A percentile compares a stretch with the other conserved stretches of the same genome.
These are phyloP conservation scores for Synanthedon tipuliformis DNA, from an alignment of 2,888 invertebrate genomes.

Conservation along the genomic window DNA sequence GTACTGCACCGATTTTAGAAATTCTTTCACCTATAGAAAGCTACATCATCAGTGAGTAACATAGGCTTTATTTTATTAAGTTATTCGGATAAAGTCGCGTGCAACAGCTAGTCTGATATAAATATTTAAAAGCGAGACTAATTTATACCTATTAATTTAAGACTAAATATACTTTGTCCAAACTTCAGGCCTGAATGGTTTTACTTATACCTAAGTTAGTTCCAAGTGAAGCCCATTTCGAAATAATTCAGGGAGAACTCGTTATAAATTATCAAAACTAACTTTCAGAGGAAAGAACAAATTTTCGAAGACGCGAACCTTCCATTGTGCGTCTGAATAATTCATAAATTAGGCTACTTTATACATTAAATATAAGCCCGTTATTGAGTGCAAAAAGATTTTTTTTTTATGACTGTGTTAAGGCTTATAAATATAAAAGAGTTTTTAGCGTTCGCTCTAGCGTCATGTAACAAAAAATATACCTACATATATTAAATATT, in stretches of 20 bases:
- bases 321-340: slow-evolving; percentile 37
- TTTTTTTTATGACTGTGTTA: slow-evolving; percentile 7
- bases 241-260: slow-evolving; percentile 9
- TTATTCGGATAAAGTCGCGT: no score
- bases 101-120: no score
- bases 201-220: slow-evolving; percentile 11
- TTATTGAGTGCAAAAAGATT: slow-evolving; percentile 14
- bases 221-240: slow-evolving; percentile 12
- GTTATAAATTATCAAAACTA: slow-evolving; percentile 23
- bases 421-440: slow-evolving; percentile 10
- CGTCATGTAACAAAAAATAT: neutral
- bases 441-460: neutral
- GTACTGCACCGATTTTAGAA: no score
- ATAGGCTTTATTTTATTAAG: no score
- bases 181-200: slow-evolving; percentile 8
- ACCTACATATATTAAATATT: no score
- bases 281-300: slow-evolving; percentile 17
- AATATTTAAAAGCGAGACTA: no score
- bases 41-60: no score
- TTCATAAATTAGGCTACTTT: slow-evolving; percentile 26
- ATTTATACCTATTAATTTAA: no score
- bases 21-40: no score
- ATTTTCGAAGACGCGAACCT: slow-evolving; percentile 34
- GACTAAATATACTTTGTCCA: neutral
- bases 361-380: slow-evolving; percentile 17